A percentile compares a stretch with the other conserved stretches of the same genome.
These are phyloP conservation scores for Zoanthus gigantus DNA, from an alignment of 92 coral and sea anemone species.

Conservation along the genomic window DNA sequence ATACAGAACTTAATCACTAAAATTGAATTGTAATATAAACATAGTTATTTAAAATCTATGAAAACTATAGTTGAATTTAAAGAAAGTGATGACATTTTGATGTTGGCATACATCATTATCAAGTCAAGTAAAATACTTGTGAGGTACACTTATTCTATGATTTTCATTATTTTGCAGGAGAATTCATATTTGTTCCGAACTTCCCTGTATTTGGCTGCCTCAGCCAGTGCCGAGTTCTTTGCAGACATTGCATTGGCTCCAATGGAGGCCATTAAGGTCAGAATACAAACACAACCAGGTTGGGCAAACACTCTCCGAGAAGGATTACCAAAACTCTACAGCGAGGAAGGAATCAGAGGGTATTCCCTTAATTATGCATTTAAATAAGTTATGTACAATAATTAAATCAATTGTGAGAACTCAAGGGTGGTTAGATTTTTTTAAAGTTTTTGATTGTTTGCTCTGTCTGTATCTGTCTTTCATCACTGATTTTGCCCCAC, in stretches of 20 bases:
- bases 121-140: neutral
- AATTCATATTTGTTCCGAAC: constrained; percentile 87
- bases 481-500: too few relatives aligned
- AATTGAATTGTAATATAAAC: too few relatives aligned
- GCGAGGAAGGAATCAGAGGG: constrained; percentile 96
- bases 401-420: too few relatives aligned
- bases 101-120: too few relatives aligned
- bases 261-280: constrained; percentile 98
- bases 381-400: too few relatives aligned
- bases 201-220: constrained; percentile 95
- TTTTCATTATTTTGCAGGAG: constrained; percentile 67
- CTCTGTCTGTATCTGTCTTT: too few relatives aligned
- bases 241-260: constrained; percentile 99
- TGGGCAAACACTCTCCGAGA: constrained; percentile 95
- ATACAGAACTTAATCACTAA: too few relatives aligned
- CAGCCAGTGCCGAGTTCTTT: constrained; percentile 99
- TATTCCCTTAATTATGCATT: constrained; percentile 25
- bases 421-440: too few relatives aligned
- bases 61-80: too few relatives aligned
- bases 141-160: neutral
- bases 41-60: too few relatives aligned
- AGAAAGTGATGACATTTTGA: too few relatives aligned
- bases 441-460: too few relatives aligned
- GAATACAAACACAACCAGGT: constrained; percentile 97
- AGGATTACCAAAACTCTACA: constrained; percentile 86